Base-by-base conservation (phyloP, 2,888 invertebrate genomes). In the Dilophus febrilis region DNA sequence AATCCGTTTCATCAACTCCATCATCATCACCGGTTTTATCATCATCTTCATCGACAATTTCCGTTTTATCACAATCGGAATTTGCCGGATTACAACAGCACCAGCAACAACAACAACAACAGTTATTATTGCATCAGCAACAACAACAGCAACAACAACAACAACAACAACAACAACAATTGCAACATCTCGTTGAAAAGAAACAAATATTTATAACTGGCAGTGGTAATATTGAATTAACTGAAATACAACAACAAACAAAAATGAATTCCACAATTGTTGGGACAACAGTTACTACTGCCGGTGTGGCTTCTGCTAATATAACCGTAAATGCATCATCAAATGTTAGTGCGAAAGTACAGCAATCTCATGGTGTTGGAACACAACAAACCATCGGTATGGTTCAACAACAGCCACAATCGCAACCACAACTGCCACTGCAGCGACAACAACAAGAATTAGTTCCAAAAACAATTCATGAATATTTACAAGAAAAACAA, bases 171-270 rank as follows among this genome's bases (percentile, higher is more conserved):
- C 45, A 48, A 1, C 58, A 48, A 13, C 50, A 54, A 37, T 52
- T 57, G 36, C 53, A 53, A 37, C 46, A 50, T 2, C 43, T 18
- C 22, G 19, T 8, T 14, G 37, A 37, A 31, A 37, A 37, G 37
- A 37, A 37, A 14, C 30, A 37, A 14, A 28, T 37, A 3, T 37
- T 37, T 31, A 28, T 37, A 18, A 37, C 37, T 10, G 37, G 37
- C 10, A 37, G 19, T 19, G 37, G 37, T 8, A 37, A 37, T 14
- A 37, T 37, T 37, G 37, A 37, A 28, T 18, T 37, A 16, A 36
- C 36, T 17, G 28, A 36, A 36, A 60, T 73, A 6, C 69, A 22
- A 22, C 22, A 22, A 72, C 1, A 72, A 72, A 46, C 22, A 22
- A n/a, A n/a, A n/a, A n/a, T n/a, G n/a, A n/a, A n/a, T n/a, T n/a